Base-by-base conservation (phyloP, 2,113 vertebrate genomes). In the Bagarius yarrelli region DNA sequence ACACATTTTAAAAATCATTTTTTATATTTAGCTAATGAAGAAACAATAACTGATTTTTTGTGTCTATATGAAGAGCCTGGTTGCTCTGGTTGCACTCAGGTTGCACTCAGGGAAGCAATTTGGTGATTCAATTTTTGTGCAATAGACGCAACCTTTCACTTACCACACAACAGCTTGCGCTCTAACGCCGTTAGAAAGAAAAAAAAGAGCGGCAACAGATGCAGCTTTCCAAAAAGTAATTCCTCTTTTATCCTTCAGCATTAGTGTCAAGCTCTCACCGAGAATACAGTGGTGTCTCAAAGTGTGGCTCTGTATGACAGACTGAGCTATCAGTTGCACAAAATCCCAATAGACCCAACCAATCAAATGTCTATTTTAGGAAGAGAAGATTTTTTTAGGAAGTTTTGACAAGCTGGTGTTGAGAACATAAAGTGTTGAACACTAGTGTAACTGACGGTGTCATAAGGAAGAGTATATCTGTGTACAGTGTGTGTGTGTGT, bases 171-270 rank as follows among this genome's bases (percentile, higher is more conserved):
- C 75, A 79, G 61, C 73, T 75, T 80, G 52, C 53, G 16, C 53
- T 8, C 63, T 61, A 67, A 77, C 64, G 73, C 67, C 30, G 52
- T 55, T 69, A 74, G 67, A 66, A 56, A 77, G 59, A 83, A 63
- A 60, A 77, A 52, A 76, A 50, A 82, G 80, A 59, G 76, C 30
- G 40, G 47, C 57, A 66, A 85, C 66, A 85, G 77, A 81, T 77
- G 81, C 64, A 83, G 84, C 79, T 79, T 81, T 66, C 78, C n/a
- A 34, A 19, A 25, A 59, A 57, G 78, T 85, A 81, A 85, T 81
- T 85, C 73, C 81, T 67, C 52, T 64, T 56, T 83, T 83, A 81
- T 85, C 74, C 73, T 60, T 60, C 19, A 34, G 78, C 52, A 83
- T 85, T 85, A 83, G 36, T 50, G 77, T 80, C 79, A 52, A 67